Evolutionary conservation across 2,113 vertebrate species (phyloP), one percentile per base, ranked within the genome.

Genomic region (Phodopus roborovskii): DNA sequence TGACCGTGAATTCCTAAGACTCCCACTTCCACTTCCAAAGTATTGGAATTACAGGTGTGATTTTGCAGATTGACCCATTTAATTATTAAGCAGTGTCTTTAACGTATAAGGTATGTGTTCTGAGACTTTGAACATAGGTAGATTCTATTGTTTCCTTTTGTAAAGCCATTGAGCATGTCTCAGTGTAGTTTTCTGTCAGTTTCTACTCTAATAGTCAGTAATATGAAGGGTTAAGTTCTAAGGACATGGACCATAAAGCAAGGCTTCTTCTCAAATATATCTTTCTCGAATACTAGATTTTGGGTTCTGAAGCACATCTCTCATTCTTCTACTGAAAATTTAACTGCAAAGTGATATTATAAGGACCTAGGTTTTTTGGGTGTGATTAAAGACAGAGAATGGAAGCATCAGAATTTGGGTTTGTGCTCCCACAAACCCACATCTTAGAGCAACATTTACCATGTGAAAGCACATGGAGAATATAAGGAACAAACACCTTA

Each of bases 361-460:
- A 45, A 16, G 45, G 9, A 83, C 3, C 1, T 36, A 13, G 39
- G 15, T n/a, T n/a, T n/a, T 77, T 33, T 9, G 45, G 20, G 15
- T 10, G 3, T 79, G 24, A 64, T 73, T 42, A 71, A 2, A 0
- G 22, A 10, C 16, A 93, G 74, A 58, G 7, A 11, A 6, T 1
- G 11, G 8, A 58, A 4, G 8, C 1, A 42, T 20, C 11, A 30
- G 22, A 11, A 28, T 5, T 68, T 7, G 13, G 0, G n/a, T 58
- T 79, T 70, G 36, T 36, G 24, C 53, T n/a, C 15, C 13, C 81
- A 60, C 9, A 48, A 82, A 45, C 30, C 30, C 12, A 24, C 7
- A 16, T 19, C 16, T 19, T 7, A n/a, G n/a, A 26, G 22, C 24
- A 5, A 74, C 48, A 62, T 42, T 33, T 66, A 74, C 9, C 15